These are phyloP conservation scores for Thecophora atra DNA, from an alignment of 2,888 invertebrate genomes.

Conservation along the genomic window DNA sequence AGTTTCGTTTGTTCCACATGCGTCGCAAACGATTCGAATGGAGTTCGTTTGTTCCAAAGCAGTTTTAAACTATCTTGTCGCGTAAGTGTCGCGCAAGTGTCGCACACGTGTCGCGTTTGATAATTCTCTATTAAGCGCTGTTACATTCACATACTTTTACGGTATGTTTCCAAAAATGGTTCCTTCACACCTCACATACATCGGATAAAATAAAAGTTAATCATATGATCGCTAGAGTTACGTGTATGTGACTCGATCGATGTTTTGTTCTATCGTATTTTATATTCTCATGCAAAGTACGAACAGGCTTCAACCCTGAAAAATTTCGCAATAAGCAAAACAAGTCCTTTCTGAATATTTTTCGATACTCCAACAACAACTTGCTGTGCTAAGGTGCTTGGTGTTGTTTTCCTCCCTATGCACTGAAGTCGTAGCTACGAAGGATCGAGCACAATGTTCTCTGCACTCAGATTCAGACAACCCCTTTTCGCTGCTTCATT, in stretches of 20 bases:
- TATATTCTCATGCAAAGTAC: conserved; percentile 17
- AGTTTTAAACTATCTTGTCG: neutral
- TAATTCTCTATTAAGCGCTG: neutral
- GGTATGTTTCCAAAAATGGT: neutral
- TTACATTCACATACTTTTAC: neutral
- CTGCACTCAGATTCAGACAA: neutral
- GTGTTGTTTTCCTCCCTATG: neutral
- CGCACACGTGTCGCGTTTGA: conserved; percentile 12
- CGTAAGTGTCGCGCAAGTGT: conserved; percentile 9
- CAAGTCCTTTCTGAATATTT: conserved; percentile 1
- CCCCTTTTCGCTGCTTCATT: conserved; percentile 21
- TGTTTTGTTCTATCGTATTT: neutral
- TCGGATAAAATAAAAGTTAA: conserved; percentile 24
- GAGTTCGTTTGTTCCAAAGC: neutral
- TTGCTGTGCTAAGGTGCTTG: conserved; percentile 45
- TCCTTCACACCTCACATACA: neutral
- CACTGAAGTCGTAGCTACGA: conserved; percentile 8
- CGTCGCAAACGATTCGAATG: neutral
- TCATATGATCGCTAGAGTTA: conserved; percentile 29
- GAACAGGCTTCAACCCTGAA: conserved; percentile 18
- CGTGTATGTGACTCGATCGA: conserved; percentile 27
- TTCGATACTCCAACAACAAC: conserved; percentile 46
- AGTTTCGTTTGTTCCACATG: neutral
- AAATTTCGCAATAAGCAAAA: conserved; percentile 15
- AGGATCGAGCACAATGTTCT: neutral